Base-by-base conservation (phyloP, 1,140 invertebrate species). In the Anthonomus grandis region DNA sequence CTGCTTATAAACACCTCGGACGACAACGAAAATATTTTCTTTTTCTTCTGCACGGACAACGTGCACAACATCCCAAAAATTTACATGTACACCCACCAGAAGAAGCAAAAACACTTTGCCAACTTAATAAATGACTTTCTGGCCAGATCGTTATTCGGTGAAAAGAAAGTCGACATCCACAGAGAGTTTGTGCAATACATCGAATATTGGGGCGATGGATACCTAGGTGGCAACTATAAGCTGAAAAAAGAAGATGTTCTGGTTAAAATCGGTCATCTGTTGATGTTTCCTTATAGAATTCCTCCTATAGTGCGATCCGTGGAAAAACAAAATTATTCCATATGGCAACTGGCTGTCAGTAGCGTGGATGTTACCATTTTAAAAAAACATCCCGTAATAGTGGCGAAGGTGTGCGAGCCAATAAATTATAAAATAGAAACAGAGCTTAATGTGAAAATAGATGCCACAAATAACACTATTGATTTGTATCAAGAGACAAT, bases 241-340 rank as follows among this genome's bases (percentile, higher is more conserved):
- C 22, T 59, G 10, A 59, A 59, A 2, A 59, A 59, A 41, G 57
- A 59, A 47, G 57, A 59, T 13, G 39, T 59, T 21, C n/a, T 53
- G 12, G 42, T 59, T 6, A 59, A 59, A 47, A 2, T 59, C 5
- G 47, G 49, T 6, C 22, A 59, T 38, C 18, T 59, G 21, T 22
- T 59, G 15, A 23, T 59, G 9, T 17, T 10, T 18, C 12, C 10
- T 3, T 57, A 23, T 31, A 52, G 48, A 24, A 19, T 50, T 15
- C n/a, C 24, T 12, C 18, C 47, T 13, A 5, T 17, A 25, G 39
- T 47, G 6, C 24, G 21, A 41, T 17, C 8, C 4, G 15, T 6
- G 19, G 37, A 18, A 15, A 25, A n/a, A 19, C 10, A 22, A 4
- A 36, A 50, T 36, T 59, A 50, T 36, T n/a, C 3, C 2, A 50